phyloP scores from a whole-genome alignment of 2,888 invertebrate species.

The Drosophila demipolita region DNA sequence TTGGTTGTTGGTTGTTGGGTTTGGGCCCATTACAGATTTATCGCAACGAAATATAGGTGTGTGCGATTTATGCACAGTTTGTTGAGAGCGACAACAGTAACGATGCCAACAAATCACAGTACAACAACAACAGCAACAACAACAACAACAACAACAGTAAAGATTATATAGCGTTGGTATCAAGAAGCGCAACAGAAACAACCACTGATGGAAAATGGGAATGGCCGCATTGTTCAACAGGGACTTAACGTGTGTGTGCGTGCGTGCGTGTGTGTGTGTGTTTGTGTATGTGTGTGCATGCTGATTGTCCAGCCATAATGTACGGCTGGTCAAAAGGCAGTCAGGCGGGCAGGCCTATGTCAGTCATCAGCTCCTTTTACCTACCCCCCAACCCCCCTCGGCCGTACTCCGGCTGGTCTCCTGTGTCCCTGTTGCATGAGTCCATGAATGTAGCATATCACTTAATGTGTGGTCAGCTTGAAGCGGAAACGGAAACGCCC shows the following conservation, averaged over 20 bases:
- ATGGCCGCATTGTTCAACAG: constrained; percentile 48
- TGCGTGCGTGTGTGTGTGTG: constrained; percentile 13
- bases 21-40: constrained; percentile 75
- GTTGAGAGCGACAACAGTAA: constrained; percentile 81
- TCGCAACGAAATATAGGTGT: constrained; percentile 75
- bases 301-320: constrained; percentile 64
- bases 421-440: constrained; percentile 8
- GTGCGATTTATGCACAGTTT: constrained; percentile 77
- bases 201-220: constrained; percentile 36
- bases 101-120: constrained; percentile 78
- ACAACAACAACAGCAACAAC: constrained; percentile 26
- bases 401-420: background rate
- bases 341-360: constrained; percentile 20
- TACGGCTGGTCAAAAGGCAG: constrained; percentile 37
- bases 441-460: constrained; percentile 54
- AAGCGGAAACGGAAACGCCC: constrained; percentile 71
- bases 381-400: background rate
- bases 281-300: constrained; percentile 16
- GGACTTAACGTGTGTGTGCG: constrained; percentile 18
- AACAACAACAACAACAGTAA: constrained; percentile 24
- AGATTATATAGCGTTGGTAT: constrained; percentile 57
- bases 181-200: constrained; percentile 52
- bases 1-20: constrained; percentile 4
- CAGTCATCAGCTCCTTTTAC: constrained; percentile 11
- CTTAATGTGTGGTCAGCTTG: constrained; percentile 63